Evolutionary conservation across 2,113 vertebrate genomes (phyloP).

Genomic region (Brachirus orientalis): DNA sequence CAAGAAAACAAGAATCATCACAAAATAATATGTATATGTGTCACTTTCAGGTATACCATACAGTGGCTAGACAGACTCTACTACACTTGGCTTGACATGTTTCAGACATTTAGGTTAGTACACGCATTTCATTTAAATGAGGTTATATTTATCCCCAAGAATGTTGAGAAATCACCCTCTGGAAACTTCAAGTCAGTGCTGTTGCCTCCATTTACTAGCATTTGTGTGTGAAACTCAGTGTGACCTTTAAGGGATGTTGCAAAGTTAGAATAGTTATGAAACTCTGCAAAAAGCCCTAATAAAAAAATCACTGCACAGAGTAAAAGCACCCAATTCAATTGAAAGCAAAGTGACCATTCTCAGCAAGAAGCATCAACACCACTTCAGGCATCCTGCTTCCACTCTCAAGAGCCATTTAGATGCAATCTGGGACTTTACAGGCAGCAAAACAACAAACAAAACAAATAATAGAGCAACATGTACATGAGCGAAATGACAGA

Average conservation of each 20-base stretch:
- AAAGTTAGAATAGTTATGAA: background rate
- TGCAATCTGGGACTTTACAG: background rate
- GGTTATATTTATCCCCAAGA: background rate
- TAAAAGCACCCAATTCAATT: slow-evolving; percentile 15
- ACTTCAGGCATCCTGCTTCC: background rate
- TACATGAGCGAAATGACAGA: slow-evolving; percentile 4
- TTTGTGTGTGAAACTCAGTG: too few species aligned
- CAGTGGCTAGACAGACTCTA: background rate
- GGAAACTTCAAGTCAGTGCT: background rate
- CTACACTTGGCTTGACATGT: background rate
- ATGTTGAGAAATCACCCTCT: background rate
- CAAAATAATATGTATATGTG: too few species aligned
- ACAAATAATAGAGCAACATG: background rate
- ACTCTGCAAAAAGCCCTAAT: too few species aligned
- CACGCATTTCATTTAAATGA: background rate
- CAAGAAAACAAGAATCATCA: too few species aligned
- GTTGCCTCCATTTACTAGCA: background rate
- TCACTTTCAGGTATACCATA: too few species aligned
- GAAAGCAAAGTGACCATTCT: too few species aligned
- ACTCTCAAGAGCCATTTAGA: background rate
- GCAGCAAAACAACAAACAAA: background rate
- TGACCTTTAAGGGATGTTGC: background rate
- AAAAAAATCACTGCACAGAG: background rate
- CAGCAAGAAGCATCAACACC: background rate
- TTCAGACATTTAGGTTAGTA: background rate